These are phyloP conservation scores for Hydrotaea cyrtoneurina DNA, from an alignment of 2,888 invertebrate genomes.

Conservation along the genomic window DNA sequence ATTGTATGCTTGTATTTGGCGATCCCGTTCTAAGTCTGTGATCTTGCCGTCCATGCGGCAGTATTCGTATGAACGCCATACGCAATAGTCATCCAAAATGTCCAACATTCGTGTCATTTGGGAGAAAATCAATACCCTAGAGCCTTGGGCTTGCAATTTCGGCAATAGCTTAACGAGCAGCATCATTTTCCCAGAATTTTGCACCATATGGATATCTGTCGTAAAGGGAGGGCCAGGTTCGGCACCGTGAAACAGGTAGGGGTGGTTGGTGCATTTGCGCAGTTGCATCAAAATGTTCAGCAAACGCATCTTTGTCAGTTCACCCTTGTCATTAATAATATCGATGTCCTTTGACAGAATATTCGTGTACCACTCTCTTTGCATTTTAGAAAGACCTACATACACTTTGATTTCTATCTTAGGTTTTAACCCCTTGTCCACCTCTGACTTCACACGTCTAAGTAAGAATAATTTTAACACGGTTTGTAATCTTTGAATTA, in stretches of 20 bases:
- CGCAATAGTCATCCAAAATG: conserved; percentile 96
- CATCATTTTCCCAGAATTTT: conserved; percentile 97
- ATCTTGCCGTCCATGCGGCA: conserved; percentile 97
- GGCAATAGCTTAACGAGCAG: conserved; percentile 97
- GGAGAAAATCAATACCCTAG: conserved; percentile 95
- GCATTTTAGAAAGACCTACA: conserved; percentile 98
- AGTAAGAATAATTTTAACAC: conserved; percentile 96
- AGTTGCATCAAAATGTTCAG: conserved; percentile 99
- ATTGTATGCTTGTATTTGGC: conserved; percentile 97
- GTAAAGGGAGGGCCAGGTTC: conserved; percentile 99
- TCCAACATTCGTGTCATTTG: conserved; percentile 99
- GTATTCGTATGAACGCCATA: conserved; percentile 92
- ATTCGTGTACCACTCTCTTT: conserved; percentile 99
- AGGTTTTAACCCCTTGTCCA: conserved; percentile 97
- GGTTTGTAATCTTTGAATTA: conserved; percentile 96
- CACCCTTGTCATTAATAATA: conserved; percentile 97
- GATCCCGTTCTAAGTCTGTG: conserved; percentile 96
- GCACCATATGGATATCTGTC: conserved; percentile 96
- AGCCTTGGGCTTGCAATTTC: conserved; percentile 93
- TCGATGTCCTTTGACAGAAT: conserved; percentile 99
- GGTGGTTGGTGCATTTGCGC: conserved; percentile 98
- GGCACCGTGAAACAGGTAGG: conserved; percentile 99
- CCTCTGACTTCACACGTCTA: conserved; percentile 97
- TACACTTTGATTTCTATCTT: conserved; percentile 99
- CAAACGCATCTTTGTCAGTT: conserved; percentile 97